These are phyloP conservation scores for Tetramorium alpestre DNA, from an alignment of 1,140 invertebrate species.

Conservation along the genomic window DNA sequence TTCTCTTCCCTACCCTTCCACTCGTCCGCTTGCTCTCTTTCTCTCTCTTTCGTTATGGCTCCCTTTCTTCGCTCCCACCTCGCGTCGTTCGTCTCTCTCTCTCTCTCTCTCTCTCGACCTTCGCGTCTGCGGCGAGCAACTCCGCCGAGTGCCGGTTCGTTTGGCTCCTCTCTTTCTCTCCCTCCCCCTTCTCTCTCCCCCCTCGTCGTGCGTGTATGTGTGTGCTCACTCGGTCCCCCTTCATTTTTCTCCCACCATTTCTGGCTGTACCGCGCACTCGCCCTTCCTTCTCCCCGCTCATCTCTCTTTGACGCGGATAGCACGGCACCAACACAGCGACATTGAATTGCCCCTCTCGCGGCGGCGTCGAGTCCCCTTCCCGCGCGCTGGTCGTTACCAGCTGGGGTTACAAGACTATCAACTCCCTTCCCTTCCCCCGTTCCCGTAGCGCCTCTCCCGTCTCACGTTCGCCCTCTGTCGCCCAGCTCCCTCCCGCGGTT, in stretches of 20 bases:
- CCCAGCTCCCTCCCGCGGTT: not conserved
- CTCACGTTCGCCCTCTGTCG: constrained; percentile 24
- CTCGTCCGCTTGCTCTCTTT: not conserved
- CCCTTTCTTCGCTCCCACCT: not conserved
- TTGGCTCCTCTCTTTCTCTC: constrained; percentile 36
- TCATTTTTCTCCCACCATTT: constrained; percentile 40
- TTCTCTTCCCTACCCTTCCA: constrained; percentile 26
- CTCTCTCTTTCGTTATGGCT: not conserved
- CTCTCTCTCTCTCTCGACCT: constrained; percentile 61
- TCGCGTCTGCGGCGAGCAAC: constrained; percentile 54
- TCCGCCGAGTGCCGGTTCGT: constrained; percentile 56
- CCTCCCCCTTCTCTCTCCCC: not conserved
- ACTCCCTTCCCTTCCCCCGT: constrained; percentile 46
- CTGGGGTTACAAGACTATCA: constrained; percentile 62
- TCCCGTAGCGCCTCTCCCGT: constrained; percentile 46
- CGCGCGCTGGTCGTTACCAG: constrained; percentile 59
- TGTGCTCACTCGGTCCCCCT: not conserved
- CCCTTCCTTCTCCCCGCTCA: constrained; percentile 5
- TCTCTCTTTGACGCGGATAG: constrained; percentile 26
- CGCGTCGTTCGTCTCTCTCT: constrained; percentile 39
- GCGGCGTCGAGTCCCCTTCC: constrained; percentile 48
- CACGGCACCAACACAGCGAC: not conserved
- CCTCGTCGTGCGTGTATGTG: not conserved
- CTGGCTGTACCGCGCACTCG: not conserved
- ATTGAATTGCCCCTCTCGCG: constrained; percentile 45